Evolutionary conservation across 2,888 invertebrate species (phyloP).

Genomic region (Tridacna gigas): DNA sequence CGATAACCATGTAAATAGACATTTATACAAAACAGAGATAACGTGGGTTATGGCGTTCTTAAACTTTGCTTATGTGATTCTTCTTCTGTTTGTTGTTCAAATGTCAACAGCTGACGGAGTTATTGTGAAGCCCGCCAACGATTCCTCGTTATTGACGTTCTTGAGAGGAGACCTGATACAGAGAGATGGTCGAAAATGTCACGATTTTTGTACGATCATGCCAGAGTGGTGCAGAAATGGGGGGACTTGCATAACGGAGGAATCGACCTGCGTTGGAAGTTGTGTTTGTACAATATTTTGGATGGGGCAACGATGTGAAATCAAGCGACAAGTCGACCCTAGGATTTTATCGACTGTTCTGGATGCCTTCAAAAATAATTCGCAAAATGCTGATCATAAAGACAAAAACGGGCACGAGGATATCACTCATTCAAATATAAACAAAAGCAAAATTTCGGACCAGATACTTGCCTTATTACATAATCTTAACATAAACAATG

Average conservation of each 20-base stretch:
- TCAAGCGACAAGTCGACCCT: background rate
- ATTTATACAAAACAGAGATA: background rate
- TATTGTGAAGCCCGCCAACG: background rate
- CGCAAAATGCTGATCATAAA: background rate
- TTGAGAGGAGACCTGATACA: background rate
- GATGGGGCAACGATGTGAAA: slow-evolving; percentile 46
- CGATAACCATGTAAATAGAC: background rate
- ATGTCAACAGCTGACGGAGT: background rate
- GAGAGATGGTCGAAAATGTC: slow-evolving; percentile 51
- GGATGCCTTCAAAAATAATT: background rate
- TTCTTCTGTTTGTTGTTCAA: background rate
- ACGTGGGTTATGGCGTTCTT: background rate
- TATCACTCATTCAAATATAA: background rate
- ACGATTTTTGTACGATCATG: slow-evolving; percentile 50
- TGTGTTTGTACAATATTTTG: slow-evolving; percentile 63
- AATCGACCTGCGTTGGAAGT: slow-evolving; percentile 55
- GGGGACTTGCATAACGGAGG: slow-evolving; percentile 62
- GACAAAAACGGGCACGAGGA: background rate
- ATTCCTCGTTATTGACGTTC: slow-evolving; percentile 11
- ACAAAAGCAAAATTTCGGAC: background rate
- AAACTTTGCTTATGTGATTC: background rate
- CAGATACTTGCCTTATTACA: background rate
- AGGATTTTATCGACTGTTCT: background rate
- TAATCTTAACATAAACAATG: background rate
- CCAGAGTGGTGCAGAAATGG: slow-evolving; percentile 54